Evolutionary conservation across 30 jellyfish, hydroid and myxozoan species (phyloP), one percentile per base, ranked within the genome.

Genomic region (Rhopilema esculentum): DNA sequence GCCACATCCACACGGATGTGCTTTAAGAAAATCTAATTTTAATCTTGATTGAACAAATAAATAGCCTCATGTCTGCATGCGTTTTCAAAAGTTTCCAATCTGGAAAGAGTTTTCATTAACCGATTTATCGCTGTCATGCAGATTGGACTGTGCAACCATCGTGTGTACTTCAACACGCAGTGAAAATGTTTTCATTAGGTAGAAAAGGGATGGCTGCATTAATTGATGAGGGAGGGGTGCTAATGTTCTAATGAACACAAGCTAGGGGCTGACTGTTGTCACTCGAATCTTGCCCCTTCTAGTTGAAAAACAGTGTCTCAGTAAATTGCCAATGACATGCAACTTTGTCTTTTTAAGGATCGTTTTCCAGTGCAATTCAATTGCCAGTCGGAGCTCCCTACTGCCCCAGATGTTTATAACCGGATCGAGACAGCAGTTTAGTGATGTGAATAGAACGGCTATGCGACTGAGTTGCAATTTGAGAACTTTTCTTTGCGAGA

Each of bases 391-490:
- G 6, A 71, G 22, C 4, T 71, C 82, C 26, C 67, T 28, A 63
- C 82, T 71, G 48, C 82, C 82, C 82, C 82, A 71, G 0, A 30
- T 71, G 23, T 71, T 71, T 4, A 71, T 71, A 49, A 71, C 24
- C 29, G 82, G 82, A 22, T 71, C 63, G 25, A 71, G 52, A 22
- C 82, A 71, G n/a, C 63, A 24, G 52, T 71, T 71, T 26, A 71
- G 82, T 1, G 82, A 25, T 4, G 82, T 71, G 20, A 71, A 0
- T 15, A 71, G 82, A 0, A 71, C 82, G 61, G 52, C 22, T 1
- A 71, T 24, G 21, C 82, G 67, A 16, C 82, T 28, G 9, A 28
- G 27, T 6, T 17, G 82, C 26, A 71, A 22, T 31, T 71, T 71
- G 23, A 24, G 24, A 19, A 9, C 27, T 27, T 4, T 26, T 23